Percentiles rank a stretch among this genome's conserved stretches.
phyloP scores from a whole-genome alignment of 2,113 vertebrate species.

The Meleagris gallopavo region DNA sequence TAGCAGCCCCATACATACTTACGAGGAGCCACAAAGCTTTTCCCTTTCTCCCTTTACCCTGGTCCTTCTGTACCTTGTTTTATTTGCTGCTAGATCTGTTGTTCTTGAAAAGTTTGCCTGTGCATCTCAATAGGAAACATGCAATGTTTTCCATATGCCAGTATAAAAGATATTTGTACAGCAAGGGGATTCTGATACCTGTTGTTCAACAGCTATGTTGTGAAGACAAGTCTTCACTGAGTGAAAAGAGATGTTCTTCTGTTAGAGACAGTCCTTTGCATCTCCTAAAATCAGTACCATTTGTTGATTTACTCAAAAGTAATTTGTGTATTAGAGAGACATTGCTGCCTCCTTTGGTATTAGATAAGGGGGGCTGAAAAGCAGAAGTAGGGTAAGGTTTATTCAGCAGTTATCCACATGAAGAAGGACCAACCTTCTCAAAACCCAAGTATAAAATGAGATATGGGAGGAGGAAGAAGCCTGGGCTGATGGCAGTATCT shows the following conservation, averaged over 20 bases:
- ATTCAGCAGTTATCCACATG: neutral
- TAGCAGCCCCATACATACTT: neutral
- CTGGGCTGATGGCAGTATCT: neutral
- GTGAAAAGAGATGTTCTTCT: neutral
- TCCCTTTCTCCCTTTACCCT: neutral
- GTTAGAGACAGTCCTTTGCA: neutral
- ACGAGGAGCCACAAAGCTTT: neutral
- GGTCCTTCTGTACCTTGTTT: neutral
- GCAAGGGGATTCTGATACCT: neutral
- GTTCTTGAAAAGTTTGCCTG: neutral
- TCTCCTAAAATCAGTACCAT: neutral
- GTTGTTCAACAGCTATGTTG: neutral
- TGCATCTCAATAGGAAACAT: neutral
- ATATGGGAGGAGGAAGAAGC: neutral
- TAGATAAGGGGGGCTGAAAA: neutral
- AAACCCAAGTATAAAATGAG: neutral
- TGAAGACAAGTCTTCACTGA: neutral
- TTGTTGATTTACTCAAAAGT: neutral
- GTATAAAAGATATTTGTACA: neutral
- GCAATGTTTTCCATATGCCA: neutral
- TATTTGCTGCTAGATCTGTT: neutral
- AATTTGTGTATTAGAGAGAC: neutral
- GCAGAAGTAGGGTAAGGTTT: neutral
- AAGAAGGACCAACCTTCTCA: neutral
- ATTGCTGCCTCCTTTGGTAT: neutral